These are phyloP conservation scores for Emmelina monodactyla DNA, from an alignment of 2,888 invertebrate genomes.

Conservation along the genomic window DNA sequence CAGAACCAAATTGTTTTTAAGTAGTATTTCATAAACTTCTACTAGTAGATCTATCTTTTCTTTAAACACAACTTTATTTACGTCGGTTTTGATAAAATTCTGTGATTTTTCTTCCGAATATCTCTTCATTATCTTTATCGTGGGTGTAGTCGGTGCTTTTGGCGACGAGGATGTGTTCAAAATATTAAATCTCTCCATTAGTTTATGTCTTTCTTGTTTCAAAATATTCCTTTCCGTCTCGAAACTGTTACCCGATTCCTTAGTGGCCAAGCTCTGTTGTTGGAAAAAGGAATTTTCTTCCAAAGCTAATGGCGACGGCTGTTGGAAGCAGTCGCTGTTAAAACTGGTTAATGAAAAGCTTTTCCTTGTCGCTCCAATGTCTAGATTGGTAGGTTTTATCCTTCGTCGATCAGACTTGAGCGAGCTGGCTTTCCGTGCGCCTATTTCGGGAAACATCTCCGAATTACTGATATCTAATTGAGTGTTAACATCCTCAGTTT, in stretches of 20 bases:
- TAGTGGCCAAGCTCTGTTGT: constrained; percentile 33
- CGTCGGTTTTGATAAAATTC: constrained; percentile 40
- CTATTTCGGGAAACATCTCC: constrained; percentile 51
- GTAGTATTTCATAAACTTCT: constrained; percentile 64
- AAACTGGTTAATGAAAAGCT: constrained; percentile 44
- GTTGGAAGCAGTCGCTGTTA: constrained; percentile 38
- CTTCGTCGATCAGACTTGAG: constrained; percentile 39
- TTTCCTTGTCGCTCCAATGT: constrained; percentile 31
- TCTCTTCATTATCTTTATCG: constrained; percentile 38
- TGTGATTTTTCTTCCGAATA: constrained; percentile 27
- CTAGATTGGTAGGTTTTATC: constrained; percentile 63
- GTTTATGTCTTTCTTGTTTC: constrained; percentile 47
- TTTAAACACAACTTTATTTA: constrained; percentile 49
- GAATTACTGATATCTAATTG: constrained; percentile 46
- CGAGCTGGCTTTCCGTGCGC: constrained; percentile 41
- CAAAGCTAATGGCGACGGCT: constrained; percentile 29
- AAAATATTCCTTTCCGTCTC: constrained; percentile 48
- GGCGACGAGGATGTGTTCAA: constrained; percentile 33
- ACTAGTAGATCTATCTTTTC: constrained; percentile 63
- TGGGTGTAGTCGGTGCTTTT: constrained; percentile 27
- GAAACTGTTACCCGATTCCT: constrained; percentile 34
- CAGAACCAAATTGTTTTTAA: constrained; percentile 68
- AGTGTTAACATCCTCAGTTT: constrained; percentile 19
- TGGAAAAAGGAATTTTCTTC: constrained; percentile 49
- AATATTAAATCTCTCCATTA: constrained; percentile 56